Conservation (phyloP, 2,888 invertebrate genomes). For the Tinea trinotella region DNA sequence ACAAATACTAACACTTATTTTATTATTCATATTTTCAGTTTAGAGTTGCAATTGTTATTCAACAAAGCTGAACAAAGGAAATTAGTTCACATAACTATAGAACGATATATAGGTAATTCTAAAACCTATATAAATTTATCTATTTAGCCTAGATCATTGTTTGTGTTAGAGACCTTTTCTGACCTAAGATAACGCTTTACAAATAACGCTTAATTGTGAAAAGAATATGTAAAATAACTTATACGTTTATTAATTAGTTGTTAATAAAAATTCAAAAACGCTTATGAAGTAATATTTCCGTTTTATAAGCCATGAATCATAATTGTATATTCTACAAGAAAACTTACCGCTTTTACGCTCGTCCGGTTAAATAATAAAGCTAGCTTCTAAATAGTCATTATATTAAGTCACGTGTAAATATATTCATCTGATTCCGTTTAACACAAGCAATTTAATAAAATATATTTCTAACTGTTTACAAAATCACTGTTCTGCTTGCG, state of each 20-base stretch:
- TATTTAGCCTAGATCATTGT: background rate
- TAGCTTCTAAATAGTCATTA: background rate
- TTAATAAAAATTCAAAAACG: no score
- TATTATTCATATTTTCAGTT: no score
- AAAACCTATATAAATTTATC: no score
- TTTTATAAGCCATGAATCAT: conserved; percentile 7
- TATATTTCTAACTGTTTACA: background rate
- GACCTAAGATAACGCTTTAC: background rate
- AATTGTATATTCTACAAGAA: background rate
- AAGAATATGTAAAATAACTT: no score
- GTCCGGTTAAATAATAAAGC: background rate
- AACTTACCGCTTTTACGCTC: conserved; percentile 9
- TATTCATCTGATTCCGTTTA: background rate
- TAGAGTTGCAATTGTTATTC: no score
- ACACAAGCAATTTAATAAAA: background rate
- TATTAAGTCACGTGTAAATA: background rate
- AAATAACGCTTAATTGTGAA: no score
- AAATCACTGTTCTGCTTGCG: background rate
- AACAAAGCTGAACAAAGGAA: no score
- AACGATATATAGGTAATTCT: conserved; percentile 7
- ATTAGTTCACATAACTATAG: no score
- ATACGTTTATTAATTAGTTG: no score
- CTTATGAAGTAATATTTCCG: background rate
- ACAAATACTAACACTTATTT: no score
- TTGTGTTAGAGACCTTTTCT: background rate